A percentile compares a stretch with the other conserved stretches of the same genome.
These are phyloP conservation scores for Cynocephalus volans DNA, from an alignment of 2,113 vertebrate species.

Conservation along the genomic window DNA sequence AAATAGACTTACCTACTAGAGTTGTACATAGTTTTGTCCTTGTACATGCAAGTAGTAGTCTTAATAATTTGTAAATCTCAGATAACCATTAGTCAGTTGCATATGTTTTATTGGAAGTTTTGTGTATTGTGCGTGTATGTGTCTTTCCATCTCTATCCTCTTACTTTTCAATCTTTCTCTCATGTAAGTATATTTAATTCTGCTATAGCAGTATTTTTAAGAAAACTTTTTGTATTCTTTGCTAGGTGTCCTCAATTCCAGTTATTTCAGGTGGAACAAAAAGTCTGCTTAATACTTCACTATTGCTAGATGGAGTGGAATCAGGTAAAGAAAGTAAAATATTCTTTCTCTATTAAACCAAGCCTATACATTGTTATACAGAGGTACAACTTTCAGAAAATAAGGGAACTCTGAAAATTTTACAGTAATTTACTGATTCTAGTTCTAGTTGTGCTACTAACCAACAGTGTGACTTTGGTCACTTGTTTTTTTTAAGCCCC, in stretches of 20 bases:
- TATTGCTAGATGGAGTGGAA: slow-evolving; percentile 89
- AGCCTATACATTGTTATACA: neutral
- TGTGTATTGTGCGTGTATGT: neutral
- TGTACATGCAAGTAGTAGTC: neutral
- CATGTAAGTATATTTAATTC: neutral
- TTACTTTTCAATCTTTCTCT: slow-evolving; percentile 1
- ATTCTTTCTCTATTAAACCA: neutral
- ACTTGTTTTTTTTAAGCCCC: neutral
- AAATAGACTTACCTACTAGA: neutral
- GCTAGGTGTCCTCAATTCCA: slow-evolving; percentile 87
- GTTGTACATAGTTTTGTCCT: neutral
- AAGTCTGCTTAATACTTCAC: slow-evolving; percentile 83
- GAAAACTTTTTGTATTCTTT: slow-evolving; percentile 6
- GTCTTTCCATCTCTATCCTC: neutral
- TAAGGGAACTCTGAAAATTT: neutral
- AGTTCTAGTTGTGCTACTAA: neutral
- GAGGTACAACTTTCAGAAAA: neutral
- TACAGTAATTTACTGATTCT: neutral
- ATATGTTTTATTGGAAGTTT: neutral
- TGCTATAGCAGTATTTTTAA: neutral
- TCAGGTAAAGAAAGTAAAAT: slow-evolving; percentile 90
- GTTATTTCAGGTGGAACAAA: slow-evolving; percentile 84
- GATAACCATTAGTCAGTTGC: neutral
- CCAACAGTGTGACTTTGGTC: neutral
- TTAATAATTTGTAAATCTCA: slow-evolving; percentile 11